Percentiles rank a stretch among this genome's conserved stretches.
Conservation (phyloP, 2,888 invertebrate genomes). For the Chrysotoxum bicinctum region DNA sequence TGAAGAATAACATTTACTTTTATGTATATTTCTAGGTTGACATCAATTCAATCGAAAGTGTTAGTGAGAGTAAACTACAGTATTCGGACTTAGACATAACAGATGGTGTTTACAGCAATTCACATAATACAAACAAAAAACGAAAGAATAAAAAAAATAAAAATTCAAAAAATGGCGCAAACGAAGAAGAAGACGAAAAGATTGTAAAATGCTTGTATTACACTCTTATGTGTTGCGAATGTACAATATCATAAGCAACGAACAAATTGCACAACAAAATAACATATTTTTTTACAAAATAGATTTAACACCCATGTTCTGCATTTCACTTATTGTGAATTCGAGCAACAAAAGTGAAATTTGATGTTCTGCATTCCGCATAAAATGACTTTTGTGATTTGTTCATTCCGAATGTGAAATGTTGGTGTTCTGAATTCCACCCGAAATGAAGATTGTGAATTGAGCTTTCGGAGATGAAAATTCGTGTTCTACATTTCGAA, state of each 20-base stretch:
- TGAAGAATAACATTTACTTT: neutral
- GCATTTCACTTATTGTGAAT: too few species aligned
- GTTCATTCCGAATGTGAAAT: too few species aligned
- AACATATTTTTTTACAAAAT: slow-evolving; percentile 51
- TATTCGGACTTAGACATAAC: slow-evolving; percentile 62
- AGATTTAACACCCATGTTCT: too few species aligned
- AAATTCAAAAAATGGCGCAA: slow-evolving; percentile 31
- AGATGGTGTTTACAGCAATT: slow-evolving; percentile 73
- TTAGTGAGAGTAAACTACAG: slow-evolving; percentile 73
- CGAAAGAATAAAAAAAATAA: slow-evolving; percentile 76
- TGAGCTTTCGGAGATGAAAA: too few species aligned
- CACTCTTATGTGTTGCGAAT: slow-evolving; percentile 81
- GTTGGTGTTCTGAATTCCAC: too few species aligned
- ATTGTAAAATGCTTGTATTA: slow-evolving; percentile 81
- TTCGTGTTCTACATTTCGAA: too few species aligned
- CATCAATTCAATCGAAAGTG: slow-evolving; percentile 79
- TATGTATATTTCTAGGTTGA: slow-evolving; percentile 75
- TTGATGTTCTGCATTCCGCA: too few species aligned
- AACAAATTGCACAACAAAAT: slow-evolving; percentile 24
- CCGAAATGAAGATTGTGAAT: too few species aligned
- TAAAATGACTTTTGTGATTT: too few species aligned
- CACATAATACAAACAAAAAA: slow-evolving; percentile 76
- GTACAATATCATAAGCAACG: slow-evolving; percentile 79
- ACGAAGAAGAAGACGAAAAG: slow-evolving; percentile 77
- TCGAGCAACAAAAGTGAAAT: too few species aligned